These are phyloP conservation scores for Acromyrmex echinatior DNA, from an alignment of 1,140 invertebrate species.

Conservation along the genomic window DNA sequence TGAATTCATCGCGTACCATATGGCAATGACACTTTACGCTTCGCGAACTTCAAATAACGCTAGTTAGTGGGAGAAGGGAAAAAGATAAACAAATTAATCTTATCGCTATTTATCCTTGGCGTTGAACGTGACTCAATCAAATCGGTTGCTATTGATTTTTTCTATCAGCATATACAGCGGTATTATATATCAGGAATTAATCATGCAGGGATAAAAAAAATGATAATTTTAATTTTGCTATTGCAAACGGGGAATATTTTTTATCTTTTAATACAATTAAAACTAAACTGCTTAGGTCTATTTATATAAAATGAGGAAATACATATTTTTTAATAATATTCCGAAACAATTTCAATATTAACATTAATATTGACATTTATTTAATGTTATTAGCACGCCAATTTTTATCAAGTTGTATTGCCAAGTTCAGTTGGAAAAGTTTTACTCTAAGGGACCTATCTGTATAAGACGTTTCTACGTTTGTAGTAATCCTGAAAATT, in stretches of 20 bases:
- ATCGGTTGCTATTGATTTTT: slow-evolving; percentile 31
- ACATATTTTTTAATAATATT: background rate
- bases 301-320: background rate
- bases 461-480: background rate
- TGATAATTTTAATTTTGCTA: background rate
- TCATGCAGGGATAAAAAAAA: background rate
- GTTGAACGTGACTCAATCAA: slow-evolving; percentile 30
- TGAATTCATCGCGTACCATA: slow-evolving; percentile 42
- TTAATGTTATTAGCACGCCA: background rate
- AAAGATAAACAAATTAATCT: slow-evolving; percentile 54
- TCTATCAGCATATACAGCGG: background rate
- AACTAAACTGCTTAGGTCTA: background rate
- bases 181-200: background rate
- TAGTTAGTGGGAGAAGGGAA: slow-evolving; percentile 12
- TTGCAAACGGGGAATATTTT: background rate
- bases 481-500: background rate
- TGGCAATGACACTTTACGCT: slow-evolving; percentile 30
- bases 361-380: background rate
- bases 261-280: background rate
- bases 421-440: background rate
- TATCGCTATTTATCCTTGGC: slow-evolving; percentile 39
- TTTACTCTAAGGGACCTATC: background rate
- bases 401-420: background rate
- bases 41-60: slow-evolving; percentile 25
- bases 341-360: background rate